phyloP scores from a whole-genome alignment of 2,113 vertebrate species.

The Pipa parva region DNA sequence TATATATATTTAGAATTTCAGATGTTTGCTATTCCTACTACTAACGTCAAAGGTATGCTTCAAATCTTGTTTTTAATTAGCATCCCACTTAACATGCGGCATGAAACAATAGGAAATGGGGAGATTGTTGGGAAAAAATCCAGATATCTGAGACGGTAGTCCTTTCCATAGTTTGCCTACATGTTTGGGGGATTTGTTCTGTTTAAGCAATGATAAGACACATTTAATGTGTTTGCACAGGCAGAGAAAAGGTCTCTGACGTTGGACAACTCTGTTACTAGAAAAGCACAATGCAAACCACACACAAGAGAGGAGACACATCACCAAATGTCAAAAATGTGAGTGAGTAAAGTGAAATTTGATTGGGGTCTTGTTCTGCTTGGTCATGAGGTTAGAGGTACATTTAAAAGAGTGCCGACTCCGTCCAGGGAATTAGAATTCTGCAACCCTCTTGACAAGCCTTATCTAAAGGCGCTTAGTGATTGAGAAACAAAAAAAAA shows the following conservation, averaged over 20 bases:
- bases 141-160: conserved; percentile 12
- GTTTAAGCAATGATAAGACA: conserved; percentile 41
- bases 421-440: conserved; percentile 22
- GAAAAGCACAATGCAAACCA: conserved; percentile 40
- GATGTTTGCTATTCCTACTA: conserved; percentile 43
- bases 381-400: conserved; percentile 15
- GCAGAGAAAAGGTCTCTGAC: conserved; percentile 44
- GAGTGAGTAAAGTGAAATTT: conserved; percentile 26
- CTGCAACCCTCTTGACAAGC: conserved; percentile 7
- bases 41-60: conserved; percentile 32
- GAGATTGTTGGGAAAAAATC: neutral
- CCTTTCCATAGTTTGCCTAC: conserved; percentile 15
- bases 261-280: conserved; percentile 21
- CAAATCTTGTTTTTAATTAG: conserved; percentile 35
- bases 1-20: conserved; percentile 2
- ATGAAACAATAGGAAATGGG: neutral
- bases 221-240: conserved; percentile 43
- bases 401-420: conserved; percentile 42
- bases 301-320: neutral
- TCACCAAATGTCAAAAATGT: conserved; percentile 44
- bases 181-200: conserved; percentile 29
- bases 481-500: neutral
- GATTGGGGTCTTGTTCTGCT: conserved; percentile 30
- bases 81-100: conserved; percentile 4
- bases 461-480: conserved; percentile 17